Evolutionary conservation across 2,888 invertebrate species (phyloP).

Genomic region (Meteorus cinctellus): DNA sequence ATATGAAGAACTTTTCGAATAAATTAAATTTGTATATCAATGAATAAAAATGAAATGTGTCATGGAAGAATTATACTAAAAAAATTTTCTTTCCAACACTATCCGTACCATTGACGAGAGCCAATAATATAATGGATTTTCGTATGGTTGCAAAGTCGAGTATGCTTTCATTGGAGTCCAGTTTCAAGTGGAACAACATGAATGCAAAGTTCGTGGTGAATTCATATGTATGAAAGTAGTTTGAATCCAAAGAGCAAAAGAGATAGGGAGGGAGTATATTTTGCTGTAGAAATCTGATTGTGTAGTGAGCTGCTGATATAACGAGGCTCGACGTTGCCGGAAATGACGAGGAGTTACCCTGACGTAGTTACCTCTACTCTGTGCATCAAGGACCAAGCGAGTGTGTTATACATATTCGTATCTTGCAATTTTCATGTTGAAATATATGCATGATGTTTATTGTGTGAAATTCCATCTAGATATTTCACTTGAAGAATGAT

Average conservation of each 20-base stretch:
- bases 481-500: constrained; percentile 38
- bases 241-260: not conserved
- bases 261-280: not conserved
- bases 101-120: not conserved
- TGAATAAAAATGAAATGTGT: too few relatives aligned
- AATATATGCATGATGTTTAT: constrained; percentile 28
- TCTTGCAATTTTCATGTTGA: not conserved
- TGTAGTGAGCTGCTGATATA: constrained; percentile 36
- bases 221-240: constrained; percentile 18
- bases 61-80: not conserved
- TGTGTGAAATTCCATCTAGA: constrained; percentile 47
- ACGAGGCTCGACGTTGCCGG: constrained; percentile 48
- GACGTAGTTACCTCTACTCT: constrained; percentile 26
- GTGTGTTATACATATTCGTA: constrained; percentile 9
- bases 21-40: too few relatives aligned
- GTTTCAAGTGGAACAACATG: constrained; percentile 17
- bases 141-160: not conserved
- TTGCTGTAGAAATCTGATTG: not conserved
- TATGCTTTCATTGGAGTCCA: constrained; percentile 25
- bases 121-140: constrained; percentile 10
- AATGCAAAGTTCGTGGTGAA: constrained; percentile 31
- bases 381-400: constrained; percentile 39
- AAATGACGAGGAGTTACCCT: constrained; percentile 42
- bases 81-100: not conserved
- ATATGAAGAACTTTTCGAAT: too few relatives aligned